phyloP scores from a whole-genome alignment of 2,113 vertebrate genomes.

The Psettodes erumei region DNA sequence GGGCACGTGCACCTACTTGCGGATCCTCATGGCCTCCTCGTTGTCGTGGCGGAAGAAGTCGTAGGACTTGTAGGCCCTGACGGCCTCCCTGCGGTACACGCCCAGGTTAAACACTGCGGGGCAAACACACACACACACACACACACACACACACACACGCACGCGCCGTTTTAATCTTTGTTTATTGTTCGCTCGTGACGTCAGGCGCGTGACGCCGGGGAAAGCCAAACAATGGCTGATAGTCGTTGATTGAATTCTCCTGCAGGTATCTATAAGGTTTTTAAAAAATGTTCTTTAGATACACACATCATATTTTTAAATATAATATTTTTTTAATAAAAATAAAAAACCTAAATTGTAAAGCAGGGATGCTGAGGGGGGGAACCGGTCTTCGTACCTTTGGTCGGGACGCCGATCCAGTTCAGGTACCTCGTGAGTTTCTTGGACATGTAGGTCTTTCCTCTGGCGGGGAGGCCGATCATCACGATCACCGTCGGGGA shows the following conservation, averaged over 20 bases:
- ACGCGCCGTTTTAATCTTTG: no score
- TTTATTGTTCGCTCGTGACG: no score
- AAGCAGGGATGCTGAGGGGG: background rate
- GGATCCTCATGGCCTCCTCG: constrained; percentile 96
- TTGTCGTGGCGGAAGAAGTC: constrained; percentile 99
- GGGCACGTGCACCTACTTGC: constrained; percentile 86
- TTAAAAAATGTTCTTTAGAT: background rate
- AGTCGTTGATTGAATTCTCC: background rate
- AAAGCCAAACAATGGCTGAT: no score
- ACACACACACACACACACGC: no score
- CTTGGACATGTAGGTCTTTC: constrained; percentile 96
- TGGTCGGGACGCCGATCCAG: constrained; percentile 97
- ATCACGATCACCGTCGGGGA: constrained; percentile 97
- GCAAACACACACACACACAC: no score
- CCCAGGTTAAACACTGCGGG: constrained; percentile 99
- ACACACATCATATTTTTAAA: no score
- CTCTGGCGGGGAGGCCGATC: constrained; percentile 94
- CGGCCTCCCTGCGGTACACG: constrained; percentile 93
- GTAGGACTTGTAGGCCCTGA: constrained; percentile 95
- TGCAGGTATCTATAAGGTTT: background rate
- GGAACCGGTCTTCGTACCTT: constrained; percentile 82
- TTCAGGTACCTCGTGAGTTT: constrained; percentile 98
- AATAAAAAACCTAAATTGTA: no score
- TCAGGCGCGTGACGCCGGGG: no score
- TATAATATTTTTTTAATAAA: no score